Percentiles rank a stretch among this genome's conserved stretches.
Evolutionary conservation across 2,797 vertebrate species (phyloP).

Genomic region (Mus caroli): DNA sequence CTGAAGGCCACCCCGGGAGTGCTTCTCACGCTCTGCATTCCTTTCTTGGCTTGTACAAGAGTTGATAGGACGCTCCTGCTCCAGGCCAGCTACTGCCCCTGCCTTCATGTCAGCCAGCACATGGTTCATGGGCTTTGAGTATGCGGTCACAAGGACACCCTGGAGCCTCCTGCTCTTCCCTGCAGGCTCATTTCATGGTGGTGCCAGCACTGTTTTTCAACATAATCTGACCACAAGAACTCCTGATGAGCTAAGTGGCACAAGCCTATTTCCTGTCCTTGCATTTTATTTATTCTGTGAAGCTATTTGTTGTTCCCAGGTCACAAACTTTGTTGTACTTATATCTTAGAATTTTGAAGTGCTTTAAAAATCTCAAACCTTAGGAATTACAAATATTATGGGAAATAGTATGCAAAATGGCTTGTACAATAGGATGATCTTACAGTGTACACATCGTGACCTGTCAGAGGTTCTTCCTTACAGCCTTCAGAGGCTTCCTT

Average conservation of each 20-base stretch:
- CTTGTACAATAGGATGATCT: constrained; percentile 4
- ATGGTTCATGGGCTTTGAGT: not conserved
- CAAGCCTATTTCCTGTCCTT: not conserved
- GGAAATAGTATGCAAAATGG: not conserved
- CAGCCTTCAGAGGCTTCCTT: not conserved
- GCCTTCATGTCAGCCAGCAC: not conserved
- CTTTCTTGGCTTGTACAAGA: constrained; percentile 16
- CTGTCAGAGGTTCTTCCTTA: not conserved
- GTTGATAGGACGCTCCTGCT: not conserved
- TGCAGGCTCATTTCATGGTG: not conserved
- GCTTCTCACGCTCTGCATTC: not conserved
- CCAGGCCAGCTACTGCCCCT: not conserved
- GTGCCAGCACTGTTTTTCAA: not conserved
- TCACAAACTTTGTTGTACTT: constrained; percentile 24
- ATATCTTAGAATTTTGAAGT: constrained; percentile 29
- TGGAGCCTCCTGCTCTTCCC: not conserved
- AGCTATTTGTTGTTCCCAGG: constrained; percentile 19
- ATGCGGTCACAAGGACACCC: not conserved
- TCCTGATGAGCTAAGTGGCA: not conserved
- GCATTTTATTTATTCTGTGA: constrained; percentile 33
- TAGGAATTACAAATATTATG: constrained; percentile 5
- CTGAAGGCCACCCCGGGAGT: not conserved
- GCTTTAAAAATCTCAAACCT: constrained; percentile 47
- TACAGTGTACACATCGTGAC: not conserved
- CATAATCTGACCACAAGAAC: not conserved